Evolutionary conservation across 2,113 vertebrate genomes (phyloP).

Genomic region (Erpornis zantholeuca): DNA sequence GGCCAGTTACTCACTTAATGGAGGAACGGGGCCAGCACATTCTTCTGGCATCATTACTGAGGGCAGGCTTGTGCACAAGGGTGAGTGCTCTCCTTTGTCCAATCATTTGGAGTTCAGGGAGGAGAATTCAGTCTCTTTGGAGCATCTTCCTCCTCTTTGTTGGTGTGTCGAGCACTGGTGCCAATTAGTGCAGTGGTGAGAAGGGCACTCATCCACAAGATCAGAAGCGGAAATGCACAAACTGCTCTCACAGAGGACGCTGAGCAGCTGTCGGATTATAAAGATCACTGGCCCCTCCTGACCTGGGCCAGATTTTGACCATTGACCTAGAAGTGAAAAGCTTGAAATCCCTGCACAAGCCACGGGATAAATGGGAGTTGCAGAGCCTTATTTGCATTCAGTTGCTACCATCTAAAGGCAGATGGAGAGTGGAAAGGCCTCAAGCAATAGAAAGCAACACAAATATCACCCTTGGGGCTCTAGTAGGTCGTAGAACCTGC

Average conservation of each 20-base stretch:
- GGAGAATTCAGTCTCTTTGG: neutral
- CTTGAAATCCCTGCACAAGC: neutral
- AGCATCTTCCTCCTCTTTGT: neutral
- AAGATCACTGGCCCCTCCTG: slow-evolving; percentile 3
- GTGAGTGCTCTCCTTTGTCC: slow-evolving; percentile 15
- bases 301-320: slow-evolving; percentile 4
- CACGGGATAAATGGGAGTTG: neutral
- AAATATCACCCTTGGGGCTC: neutral
- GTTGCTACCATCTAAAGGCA: slow-evolving; percentile 60
- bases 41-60: slow-evolving; percentile 26
- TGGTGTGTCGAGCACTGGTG: neutral
- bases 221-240: neutral
- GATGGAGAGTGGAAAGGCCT: neutral
- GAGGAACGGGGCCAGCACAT: neutral
- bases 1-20: neutral
- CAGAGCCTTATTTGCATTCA: neutral
- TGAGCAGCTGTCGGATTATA: neutral
- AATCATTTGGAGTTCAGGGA: neutral
- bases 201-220: neutral
- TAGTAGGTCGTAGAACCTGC: neutral
- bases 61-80: neutral
- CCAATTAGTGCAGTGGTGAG: neutral
- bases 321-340: slow-evolving; percentile 37
- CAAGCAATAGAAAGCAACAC: fast-evolving
- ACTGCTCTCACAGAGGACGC: neutral